phyloP scores from a whole-genome alignment of 2,797 vertebrate genomes.

The Sebastiscus tertius region DNA sequence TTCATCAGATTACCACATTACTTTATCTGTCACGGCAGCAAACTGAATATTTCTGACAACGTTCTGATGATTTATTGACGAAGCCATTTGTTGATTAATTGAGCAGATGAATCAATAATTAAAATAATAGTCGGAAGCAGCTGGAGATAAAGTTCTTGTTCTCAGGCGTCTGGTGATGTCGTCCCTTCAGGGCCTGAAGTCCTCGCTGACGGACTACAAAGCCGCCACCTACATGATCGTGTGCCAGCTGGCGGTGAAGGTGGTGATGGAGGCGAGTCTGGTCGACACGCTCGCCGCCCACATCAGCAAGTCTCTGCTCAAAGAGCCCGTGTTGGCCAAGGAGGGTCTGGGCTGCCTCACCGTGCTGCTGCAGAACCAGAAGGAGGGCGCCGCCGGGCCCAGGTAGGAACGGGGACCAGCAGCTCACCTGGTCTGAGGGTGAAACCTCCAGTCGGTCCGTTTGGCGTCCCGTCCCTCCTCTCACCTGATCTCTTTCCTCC shows the following conservation, averaged over 20 bases:
- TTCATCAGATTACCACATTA: too few species aligned
- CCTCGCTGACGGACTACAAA: constrained; percentile 88
- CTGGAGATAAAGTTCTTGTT: too few species aligned
- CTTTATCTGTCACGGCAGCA: too few species aligned
- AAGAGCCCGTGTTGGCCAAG: constrained; percentile 78
- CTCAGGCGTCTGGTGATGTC: too few species aligned
- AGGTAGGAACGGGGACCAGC: constrained; percentile 81
- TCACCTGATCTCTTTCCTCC: neutral
- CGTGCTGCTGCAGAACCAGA: constrained; percentile 93
- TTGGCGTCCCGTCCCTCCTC: neutral
- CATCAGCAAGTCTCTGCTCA: constrained; percentile 86
- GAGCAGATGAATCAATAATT: too few species aligned
- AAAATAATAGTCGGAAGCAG: too few species aligned
- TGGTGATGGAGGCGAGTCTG: constrained; percentile 86
- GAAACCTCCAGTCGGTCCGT: too few species aligned
- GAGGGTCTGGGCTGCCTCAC: constrained; percentile 91
- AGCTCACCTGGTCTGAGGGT: neutral
- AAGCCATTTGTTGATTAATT: too few species aligned
- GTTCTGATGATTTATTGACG: too few species aligned
- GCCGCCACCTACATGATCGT: constrained; percentile 95
- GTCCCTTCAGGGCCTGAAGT: constrained; percentile 89
- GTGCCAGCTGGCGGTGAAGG: constrained; percentile 91
- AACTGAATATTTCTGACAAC: too few species aligned
- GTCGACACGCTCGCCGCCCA: constrained; percentile 86
- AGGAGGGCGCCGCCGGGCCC: constrained; percentile 81